phyloP scores from a whole-genome alignment of 2,113 vertebrate genomes.

The Phalacrocorax pelagicus region DNA sequence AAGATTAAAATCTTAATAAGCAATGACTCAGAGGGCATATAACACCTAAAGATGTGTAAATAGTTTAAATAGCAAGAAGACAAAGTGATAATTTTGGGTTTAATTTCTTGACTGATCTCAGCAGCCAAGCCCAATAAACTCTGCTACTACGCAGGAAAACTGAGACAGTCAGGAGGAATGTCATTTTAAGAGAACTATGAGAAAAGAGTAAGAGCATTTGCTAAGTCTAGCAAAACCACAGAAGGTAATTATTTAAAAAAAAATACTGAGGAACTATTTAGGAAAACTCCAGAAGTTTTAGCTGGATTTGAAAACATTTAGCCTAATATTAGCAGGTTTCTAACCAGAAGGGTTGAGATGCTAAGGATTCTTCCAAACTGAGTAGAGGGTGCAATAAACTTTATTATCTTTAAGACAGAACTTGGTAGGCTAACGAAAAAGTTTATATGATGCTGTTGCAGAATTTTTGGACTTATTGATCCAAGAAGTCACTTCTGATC shows the following conservation, averaged over 20 bases:
- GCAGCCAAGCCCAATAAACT: not conserved
- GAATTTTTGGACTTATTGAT: conserved; percentile 10
- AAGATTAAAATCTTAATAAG: not conserved
- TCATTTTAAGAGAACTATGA: not conserved
- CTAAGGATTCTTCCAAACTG: not conserved
- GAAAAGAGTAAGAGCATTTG: not conserved
- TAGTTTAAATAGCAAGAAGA: not conserved
- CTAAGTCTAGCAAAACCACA: not conserved
- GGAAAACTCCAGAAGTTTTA: not conserved
- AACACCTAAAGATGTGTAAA: not conserved
- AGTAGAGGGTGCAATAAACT: not conserved
- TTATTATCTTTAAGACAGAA: not conserved
- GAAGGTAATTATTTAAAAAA: not conserved
- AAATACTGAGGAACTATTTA: not conserved
- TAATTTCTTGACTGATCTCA: not conserved
- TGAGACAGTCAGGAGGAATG: not conserved
- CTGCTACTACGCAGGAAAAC: not conserved
- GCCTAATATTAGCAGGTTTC: not conserved
- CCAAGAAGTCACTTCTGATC: not conserved
- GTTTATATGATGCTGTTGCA: not conserved
- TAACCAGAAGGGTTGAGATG: not conserved
- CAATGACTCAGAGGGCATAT: not conserved
- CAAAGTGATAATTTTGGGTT: not conserved
- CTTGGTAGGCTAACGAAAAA: not conserved
- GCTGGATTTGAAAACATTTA: not conserved